Conservation (phyloP, 2,113 vertebrate genomes). For the Oncorhynchus keta region DNA sequence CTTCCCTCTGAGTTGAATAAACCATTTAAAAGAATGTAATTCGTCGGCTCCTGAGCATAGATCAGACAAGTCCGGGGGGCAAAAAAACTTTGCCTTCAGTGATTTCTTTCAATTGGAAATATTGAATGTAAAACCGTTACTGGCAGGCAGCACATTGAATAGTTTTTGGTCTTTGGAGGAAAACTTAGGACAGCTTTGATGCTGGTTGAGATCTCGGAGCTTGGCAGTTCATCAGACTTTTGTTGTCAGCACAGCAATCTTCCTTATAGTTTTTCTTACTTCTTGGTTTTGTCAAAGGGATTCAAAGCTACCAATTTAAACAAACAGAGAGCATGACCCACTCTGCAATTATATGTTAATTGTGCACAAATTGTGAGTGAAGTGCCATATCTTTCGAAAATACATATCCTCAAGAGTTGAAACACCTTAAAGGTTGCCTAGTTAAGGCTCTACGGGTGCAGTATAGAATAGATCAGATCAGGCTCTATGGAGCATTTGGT, state of each 20-base stretch:
- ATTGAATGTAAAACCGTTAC: constrained; percentile 14
- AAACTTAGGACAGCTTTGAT: neutral
- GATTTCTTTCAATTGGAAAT: constrained; percentile 7
- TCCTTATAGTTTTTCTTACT: too few relatives aligned
- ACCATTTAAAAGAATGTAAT: neutral
- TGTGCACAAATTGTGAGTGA: neutral
- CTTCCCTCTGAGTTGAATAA: neutral
- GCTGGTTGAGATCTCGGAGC: neutral
- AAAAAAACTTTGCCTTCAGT: neutral
- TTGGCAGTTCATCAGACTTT: too few relatives aligned
- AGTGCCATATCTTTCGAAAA: neutral
- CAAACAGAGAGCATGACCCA: too few relatives aligned
- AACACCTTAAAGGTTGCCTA: neutral
- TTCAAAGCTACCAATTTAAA: too few relatives aligned
- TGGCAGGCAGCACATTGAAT: constrained; percentile 3
- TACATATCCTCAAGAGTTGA: neutral
- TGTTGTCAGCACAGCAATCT: too few relatives aligned
- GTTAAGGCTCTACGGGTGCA: too few relatives aligned
- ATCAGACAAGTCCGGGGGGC: neutral
- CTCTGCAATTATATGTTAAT: too few relatives aligned
- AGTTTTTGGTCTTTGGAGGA: neutral
- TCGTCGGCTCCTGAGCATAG: neutral
- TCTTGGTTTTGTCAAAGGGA: too few relatives aligned
- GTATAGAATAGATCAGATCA: too few relatives aligned
- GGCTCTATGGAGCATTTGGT: too few relatives aligned